Percentiles rank a stretch among this genome's conserved stretches.
These are phyloP conservation scores for Caenorhabditis plicata DNA, from an alignment of 2,888 invertebrate species.

Conservation along the genomic window DNA sequence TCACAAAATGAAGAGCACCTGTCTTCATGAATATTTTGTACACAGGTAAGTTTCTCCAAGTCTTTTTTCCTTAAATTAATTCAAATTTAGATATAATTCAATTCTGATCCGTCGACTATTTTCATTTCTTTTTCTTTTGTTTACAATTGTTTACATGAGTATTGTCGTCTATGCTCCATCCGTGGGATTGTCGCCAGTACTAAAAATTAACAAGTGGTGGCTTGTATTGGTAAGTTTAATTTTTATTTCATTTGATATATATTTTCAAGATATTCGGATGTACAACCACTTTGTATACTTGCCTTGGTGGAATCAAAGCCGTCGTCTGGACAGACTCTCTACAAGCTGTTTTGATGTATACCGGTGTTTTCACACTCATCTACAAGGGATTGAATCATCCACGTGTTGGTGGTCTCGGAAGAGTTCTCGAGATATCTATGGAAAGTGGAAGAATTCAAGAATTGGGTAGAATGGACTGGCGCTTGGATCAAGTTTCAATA, in stretches of 20 bases:
- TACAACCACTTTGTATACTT: conserved; percentile 53
- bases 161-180: conserved; percentile 58
- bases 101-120: conserved; percentile 46
- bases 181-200: conserved; percentile 51
- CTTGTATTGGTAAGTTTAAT: conserved; percentile 38
- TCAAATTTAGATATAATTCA: conserved; percentile 47
- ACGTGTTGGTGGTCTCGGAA: conserved; percentile 46
- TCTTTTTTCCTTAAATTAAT: neutral
- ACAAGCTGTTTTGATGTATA: conserved; percentile 56
- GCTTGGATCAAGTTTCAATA: conserved; percentile 48
- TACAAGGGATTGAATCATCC: conserved; percentile 47
- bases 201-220: conserved; percentile 43
- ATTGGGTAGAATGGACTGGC: conserved; percentile 37
- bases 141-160: conserved; percentile 54
- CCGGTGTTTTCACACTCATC: conserved; percentile 51
- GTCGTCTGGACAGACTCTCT: conserved; percentile 58
- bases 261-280: conserved; percentile 49
- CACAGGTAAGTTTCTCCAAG: conserved; percentile 31
- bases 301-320: conserved; percentile 54
- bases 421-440: conserved; percentile 44
- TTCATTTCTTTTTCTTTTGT: conserved; percentile 49
- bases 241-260: conserved; percentile 7
- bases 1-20: conserved; percentile 56
- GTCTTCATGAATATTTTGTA: conserved; percentile 57
- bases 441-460: conserved; percentile 48